phyloP scores from a whole-genome alignment of 2,888 invertebrate species.

The Phengaris alcon region DNA sequence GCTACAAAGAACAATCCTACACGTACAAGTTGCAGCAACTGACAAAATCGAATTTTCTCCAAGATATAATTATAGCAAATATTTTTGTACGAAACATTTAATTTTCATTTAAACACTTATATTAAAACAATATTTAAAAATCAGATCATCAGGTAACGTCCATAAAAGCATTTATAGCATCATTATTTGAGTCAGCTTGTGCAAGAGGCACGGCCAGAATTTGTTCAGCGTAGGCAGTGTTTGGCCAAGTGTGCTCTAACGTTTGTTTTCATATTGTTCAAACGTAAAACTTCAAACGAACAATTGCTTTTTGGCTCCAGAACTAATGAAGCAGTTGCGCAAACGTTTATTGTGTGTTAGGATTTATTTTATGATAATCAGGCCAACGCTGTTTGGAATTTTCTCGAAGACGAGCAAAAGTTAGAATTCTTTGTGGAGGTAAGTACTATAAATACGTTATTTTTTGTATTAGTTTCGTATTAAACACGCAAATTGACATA shows the following conservation, averaged over 20 bases:
- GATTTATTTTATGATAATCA: slow-evolving; percentile 5
- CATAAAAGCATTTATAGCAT: not conserved
- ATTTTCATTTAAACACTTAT: not conserved
- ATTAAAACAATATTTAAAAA: not conserved
- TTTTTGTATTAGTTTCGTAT: not conserved
- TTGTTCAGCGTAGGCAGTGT: slow-evolving; percentile 14
- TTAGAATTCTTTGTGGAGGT: not conserved
- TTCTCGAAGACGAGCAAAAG: not conserved
- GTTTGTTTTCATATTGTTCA: slow-evolving; percentile 6
- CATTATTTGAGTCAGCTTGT: not conserved
- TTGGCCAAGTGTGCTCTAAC: slow-evolving; percentile 17
- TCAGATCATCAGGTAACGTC: not conserved
- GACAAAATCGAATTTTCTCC: not conserved
- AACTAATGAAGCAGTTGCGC: slow-evolving; percentile 19
- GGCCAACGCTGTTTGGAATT: slow-evolving; percentile 2
- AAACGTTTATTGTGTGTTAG: not conserved
- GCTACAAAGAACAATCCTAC: too few species aligned
- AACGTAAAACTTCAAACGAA: slow-evolving; percentile 11
- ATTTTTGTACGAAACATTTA: not conserved
- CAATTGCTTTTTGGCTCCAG: slow-evolving; percentile 23
- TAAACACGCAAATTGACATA: slow-evolving; percentile 11
- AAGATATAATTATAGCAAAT: not conserved
- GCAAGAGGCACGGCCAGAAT: slow-evolving; percentile 6
- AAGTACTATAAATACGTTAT: not conserved
- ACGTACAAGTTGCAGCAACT: too few species aligned